Percentiles rank a stretch among this genome's conserved stretches.
Evolutionary conservation across 1,140 invertebrate genomes (phyloP).

Genomic region (Yoshiicerus persimilis): DNA sequence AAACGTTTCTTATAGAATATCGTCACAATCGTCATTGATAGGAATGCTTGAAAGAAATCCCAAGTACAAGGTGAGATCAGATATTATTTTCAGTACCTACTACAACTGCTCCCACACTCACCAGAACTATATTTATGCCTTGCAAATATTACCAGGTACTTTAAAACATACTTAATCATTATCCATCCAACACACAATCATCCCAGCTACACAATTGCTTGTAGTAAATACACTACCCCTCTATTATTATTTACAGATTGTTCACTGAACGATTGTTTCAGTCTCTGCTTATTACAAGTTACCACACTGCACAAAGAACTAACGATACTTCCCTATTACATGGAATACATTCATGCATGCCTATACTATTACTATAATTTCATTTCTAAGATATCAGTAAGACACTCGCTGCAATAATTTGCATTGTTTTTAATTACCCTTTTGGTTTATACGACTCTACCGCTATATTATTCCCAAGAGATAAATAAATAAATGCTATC

Average conservation of each 20-base stretch:
- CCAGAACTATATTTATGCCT: background rate
- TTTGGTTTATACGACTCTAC: too few species aligned
- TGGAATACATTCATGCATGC: too few species aligned
- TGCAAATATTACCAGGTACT: background rate
- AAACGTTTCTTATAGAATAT: background rate
- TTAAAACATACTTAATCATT: background rate
- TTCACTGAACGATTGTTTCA: background rate
- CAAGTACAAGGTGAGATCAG: constrained; percentile 1
- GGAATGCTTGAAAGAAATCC: constrained; percentile 8
- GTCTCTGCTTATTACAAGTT: background rate
- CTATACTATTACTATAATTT: too few species aligned
- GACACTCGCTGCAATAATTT: too few species aligned
- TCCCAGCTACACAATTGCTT: too few species aligned
- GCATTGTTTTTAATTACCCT: too few species aligned
- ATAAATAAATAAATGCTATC: too few species aligned
- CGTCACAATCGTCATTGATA: background rate
- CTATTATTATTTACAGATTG: background rate
- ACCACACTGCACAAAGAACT: background rate
- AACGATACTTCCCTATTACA: background rate
- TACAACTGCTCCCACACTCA: background rate
- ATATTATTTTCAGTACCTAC: background rate
- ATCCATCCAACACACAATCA: background rate
- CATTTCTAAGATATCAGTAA: too few species aligned
- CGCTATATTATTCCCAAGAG: too few species aligned
- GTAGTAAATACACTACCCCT: background rate